A percentile compares a stretch with the other conserved stretches of the same genome.
These are phyloP conservation scores for Octodon degus DNA, from an alignment of 2,113 vertebrate species.

Conservation along the genomic window DNA sequence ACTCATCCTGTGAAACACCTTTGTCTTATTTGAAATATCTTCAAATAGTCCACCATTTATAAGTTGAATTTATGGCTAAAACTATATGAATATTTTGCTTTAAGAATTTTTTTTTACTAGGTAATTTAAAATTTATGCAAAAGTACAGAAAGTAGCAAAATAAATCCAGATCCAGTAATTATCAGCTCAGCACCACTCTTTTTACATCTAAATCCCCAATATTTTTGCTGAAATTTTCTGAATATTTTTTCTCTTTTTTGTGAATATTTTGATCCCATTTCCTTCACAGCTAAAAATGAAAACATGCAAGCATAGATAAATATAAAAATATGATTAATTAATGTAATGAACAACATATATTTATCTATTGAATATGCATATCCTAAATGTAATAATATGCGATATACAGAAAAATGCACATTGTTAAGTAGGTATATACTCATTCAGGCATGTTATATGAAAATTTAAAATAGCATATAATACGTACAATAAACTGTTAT, in stretches of 20 bases:
- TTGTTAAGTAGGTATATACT: neutral
- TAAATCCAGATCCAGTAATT: neutral
- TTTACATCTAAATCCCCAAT: neutral
- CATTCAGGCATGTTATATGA: neutral
- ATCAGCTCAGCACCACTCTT: accelerated
- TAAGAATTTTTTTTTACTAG: neutral
- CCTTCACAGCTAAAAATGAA: neutral
- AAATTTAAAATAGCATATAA: neutral
- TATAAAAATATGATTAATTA: neutral
- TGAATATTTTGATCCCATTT: neutral
- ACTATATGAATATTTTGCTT: neutral
- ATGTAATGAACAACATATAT: neutral
- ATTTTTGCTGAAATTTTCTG: neutral
- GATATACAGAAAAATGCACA: neutral
- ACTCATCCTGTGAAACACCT: neutral
- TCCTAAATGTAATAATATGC: neutral
- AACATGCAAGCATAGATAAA: neutral
- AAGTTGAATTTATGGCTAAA: neutral
- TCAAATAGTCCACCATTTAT: neutral
- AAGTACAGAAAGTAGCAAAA: conserved; percentile 4
- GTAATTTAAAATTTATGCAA: neutral
- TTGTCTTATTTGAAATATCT: neutral
- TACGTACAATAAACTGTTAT: neutral
- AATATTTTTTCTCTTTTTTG: no score
- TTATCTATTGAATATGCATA: neutral